These are phyloP conservation scores for Macrobrachium nipponense DNA, from an alignment of 1,140 invertebrate species.

Conservation along the genomic window DNA sequence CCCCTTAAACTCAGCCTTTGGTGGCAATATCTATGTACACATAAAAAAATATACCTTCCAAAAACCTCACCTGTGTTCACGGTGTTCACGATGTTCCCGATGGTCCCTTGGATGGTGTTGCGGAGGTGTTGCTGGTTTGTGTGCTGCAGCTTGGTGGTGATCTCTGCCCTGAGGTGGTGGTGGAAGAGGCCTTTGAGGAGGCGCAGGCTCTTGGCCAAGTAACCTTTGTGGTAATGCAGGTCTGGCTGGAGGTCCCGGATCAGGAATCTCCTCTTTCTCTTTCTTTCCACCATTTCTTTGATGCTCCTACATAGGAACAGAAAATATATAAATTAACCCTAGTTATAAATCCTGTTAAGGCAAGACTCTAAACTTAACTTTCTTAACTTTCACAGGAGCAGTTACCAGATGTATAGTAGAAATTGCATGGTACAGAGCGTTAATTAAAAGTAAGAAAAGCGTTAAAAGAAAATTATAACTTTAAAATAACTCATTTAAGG, in stretches of 20 bases:
- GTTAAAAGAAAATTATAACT: too few species aligned
- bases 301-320: conserved; percentile 73
- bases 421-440: too few species aligned
- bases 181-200: conserved; percentile 82
- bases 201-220: conserved; percentile 76
- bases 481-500: too few species aligned
- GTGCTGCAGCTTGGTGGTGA: conserved; percentile 76
- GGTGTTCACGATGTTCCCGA: conserved; percentile 59
- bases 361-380: too few species aligned
- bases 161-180: conserved; percentile 77
- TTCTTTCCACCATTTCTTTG: conserved; percentile 62
- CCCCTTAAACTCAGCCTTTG: too few species aligned
- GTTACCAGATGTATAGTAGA: too few species aligned
- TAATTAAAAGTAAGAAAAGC: too few species aligned
- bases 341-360: not conserved
- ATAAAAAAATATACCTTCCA: too few species aligned
- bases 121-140: conserved; percentile 74
- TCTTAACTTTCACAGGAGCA: too few species aligned
- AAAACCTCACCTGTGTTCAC: conserved; percentile 49
- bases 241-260: conserved; percentile 84
- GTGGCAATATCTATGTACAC: too few species aligned
- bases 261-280: conserved; percentile 74
- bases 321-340: conserved; percentile 64
- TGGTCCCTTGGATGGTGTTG: conserved; percentile 62
- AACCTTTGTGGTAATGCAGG: conserved; percentile 88